Conservation (phyloP, 2,888 invertebrate species). For the Hipparchia sbordonii region DNA sequence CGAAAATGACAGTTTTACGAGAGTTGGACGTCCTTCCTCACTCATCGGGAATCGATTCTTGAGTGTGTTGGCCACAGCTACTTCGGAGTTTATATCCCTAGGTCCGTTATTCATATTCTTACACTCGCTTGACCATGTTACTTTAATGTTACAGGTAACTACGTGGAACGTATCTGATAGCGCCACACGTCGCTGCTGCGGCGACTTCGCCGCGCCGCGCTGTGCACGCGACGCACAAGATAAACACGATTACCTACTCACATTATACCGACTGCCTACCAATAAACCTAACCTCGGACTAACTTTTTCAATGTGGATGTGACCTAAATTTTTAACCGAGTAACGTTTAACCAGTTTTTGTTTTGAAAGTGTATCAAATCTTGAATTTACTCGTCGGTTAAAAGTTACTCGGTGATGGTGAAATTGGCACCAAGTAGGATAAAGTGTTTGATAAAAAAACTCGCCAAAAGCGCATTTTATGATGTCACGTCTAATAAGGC, state of each 20-base stretch:
- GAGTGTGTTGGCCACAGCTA: too few species aligned
- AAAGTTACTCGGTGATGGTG: neutral
- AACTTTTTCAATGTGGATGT: constrained; percentile 6
- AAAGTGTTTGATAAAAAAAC: too few species aligned
- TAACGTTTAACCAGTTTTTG: too few species aligned
- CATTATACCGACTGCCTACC: constrained; percentile 36
- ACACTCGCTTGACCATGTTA: neutral
- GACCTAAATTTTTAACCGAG: too few species aligned
- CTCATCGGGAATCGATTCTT: too few species aligned
- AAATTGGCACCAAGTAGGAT: neutral
- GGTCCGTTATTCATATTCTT: too few species aligned
- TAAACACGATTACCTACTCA: constrained; percentile 37
- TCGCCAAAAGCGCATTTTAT: too few species aligned
- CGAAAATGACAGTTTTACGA: too few species aligned
- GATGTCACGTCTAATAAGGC: neutral
- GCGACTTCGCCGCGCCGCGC: constrained; percentile 69
- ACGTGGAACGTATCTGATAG: constrained; percentile 82
- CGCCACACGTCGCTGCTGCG: constrained; percentile 72
- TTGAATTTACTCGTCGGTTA: too few species aligned
- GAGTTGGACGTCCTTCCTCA: too few species aligned
- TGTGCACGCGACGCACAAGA: constrained; percentile 60
- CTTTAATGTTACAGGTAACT: constrained; percentile 87
- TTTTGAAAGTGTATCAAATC: too few species aligned
- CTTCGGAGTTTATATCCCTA: too few species aligned
- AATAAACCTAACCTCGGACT: neutral